Percentiles rank a stretch among this genome's conserved stretches.
These are phyloP conservation scores for Sesamia nonagrioides DNA, from an alignment of 1,140 invertebrate species.

Conservation along the genomic window DNA sequence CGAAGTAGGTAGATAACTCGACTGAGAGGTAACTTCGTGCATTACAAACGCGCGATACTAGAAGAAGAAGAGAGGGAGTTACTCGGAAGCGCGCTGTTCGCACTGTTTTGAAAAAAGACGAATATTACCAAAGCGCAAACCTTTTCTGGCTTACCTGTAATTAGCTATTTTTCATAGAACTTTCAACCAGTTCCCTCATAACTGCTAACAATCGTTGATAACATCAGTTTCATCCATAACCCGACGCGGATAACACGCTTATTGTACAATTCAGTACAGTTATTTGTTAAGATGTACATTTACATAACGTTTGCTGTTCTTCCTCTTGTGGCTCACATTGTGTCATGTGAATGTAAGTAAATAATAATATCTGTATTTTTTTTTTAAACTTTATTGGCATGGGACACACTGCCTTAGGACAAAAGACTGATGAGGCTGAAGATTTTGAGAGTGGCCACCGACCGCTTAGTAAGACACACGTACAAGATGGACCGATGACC, in stretches of 20 bases:
- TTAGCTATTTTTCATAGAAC: neutral
- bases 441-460: no score
- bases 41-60: no score
- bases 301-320: slow-evolving; percentile 14
- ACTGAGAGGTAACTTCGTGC: no score
- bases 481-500: no score
- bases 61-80: no score
- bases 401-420: neutral
- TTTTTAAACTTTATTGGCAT: neutral
- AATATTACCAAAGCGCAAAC: no score
- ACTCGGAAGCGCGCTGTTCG: no score
- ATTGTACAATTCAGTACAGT: neutral
- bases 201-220: neutral
- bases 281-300: slow-evolving; percentile 34
- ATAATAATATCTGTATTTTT: neutral
- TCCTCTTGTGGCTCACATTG: slow-evolving; percentile 10
- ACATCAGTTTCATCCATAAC: neutral
- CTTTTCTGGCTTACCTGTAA: no score
- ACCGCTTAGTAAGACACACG: no score
- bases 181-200: neutral
- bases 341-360: slow-evolving; percentile 31
- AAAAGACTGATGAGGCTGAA: no score
- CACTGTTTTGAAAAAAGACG: no score
- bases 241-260: neutral
- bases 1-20: no score